Evolutionary conservation across 2,888 invertebrate species (phyloP).

Genomic region (Panopea generosa): DNA sequence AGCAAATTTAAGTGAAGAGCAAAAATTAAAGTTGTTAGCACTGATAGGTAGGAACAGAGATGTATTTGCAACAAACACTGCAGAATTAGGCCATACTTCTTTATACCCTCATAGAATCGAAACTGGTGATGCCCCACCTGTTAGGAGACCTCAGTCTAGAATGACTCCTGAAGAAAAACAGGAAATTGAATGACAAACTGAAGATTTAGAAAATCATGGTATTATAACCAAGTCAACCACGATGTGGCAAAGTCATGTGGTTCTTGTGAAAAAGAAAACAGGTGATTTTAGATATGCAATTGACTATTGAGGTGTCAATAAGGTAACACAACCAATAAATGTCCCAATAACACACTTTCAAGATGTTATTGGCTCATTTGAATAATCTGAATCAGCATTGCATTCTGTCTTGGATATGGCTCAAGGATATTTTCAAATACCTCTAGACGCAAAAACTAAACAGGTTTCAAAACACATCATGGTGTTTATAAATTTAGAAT

Average conservation of each 20-base stretch:
- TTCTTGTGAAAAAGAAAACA: neutral
- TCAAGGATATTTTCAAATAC: conserved; percentile 53
- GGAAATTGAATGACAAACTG: conserved; percentile 44
- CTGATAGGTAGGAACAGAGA: conserved; percentile 48
- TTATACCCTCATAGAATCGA: conserved; percentile 50
- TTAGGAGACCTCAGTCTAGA: conserved; percentile 36
- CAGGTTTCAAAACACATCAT: conserved; percentile 54
- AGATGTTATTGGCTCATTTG: conserved; percentile 15
- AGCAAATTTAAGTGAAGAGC: conserved; percentile 21
- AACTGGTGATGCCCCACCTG: conserved; percentile 35
- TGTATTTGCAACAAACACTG: conserved; percentile 55
- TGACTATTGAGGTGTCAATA: neutral
- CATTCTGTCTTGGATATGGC: conserved; percentile 12
- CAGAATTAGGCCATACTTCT: conserved; percentile 57
- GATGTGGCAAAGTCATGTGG: conserved; percentile 54
- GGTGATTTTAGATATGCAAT: neutral
- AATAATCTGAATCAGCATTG: conserved; percentile 1
- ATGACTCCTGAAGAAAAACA: conserved; percentile 24
- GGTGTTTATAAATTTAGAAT: conserved; percentile 52
- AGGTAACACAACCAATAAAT: neutral
- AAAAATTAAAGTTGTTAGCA: conserved; percentile 19
- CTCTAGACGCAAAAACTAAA: conserved; percentile 40
- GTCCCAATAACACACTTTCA: conserved; percentile 11
- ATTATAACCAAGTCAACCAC: conserved; percentile 51
- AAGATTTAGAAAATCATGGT: conserved; percentile 48